Evolutionary conservation across 2,888 invertebrate genomes (phyloP), one percentile per base, ranked within the genome.

Genomic region (Amaurobius ferox): DNA sequence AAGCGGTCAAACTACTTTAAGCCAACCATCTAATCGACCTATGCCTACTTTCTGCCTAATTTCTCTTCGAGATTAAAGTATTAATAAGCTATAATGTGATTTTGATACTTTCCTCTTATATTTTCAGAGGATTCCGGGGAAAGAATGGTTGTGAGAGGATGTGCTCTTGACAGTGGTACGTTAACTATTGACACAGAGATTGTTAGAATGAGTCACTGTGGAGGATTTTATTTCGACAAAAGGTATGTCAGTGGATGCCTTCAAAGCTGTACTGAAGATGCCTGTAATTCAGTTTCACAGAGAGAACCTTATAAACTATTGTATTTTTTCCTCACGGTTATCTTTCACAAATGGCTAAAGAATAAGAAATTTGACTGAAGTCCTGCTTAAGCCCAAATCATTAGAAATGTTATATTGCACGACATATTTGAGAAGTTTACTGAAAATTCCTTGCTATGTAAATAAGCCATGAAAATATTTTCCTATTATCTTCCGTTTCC

Each of bases 161-260:
- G 93, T 90, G 93, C 93, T 13, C 90, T 93, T 81, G 93, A 93
- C 89, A 92, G 92, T 79, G 93, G 93, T 0, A 92, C 92, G 0
- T 90, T 92, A 44, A 93, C 92, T 32, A 91, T 92, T 9, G 93
- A 93, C 90, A 93, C 93, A 3, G 93, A 93, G 89, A 92, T 93
- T 71, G 93, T 93, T 13, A 90, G 93, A 81, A 92, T 92, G 90
- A 91, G 91, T 76, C 93, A 93, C 89, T 93, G 93, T 88, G 93
- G 93, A 28, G 91, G 92, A 90, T 92, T 93, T 90, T 90, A 91
- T 88, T 92, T 92, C 89, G 90, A 91, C 74, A 90, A 90, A 29
- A 89, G 90, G 85, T 88, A 90, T 30, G 90, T 91, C 85, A 79
- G 89, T 3, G 91, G 91, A 0, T 91, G 91, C 81, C 90, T 91